Evolutionary conservation across 23 tunicate species (phyloP).

Genomic region (Botrylloides violaceus): DNA sequence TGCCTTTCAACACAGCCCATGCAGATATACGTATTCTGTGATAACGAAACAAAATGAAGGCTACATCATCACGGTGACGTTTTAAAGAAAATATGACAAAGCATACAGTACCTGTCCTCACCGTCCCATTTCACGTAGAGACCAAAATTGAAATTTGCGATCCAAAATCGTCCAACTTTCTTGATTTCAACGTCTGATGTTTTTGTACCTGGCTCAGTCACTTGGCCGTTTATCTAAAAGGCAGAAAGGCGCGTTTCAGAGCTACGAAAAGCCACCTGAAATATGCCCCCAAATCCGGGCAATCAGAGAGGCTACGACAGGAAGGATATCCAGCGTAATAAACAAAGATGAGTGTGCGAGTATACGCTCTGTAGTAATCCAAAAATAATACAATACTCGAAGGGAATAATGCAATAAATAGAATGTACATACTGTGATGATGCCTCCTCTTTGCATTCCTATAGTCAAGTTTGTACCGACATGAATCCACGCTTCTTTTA

Average conservation of each 20-base stretch:
- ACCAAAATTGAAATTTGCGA: conserved; percentile 54
- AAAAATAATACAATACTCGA: no score
- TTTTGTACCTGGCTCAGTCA: conserved; percentile 37
- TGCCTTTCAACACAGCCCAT: conserved; percentile 33
- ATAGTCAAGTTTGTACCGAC: conserved; percentile 24
- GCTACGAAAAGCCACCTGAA: no score
- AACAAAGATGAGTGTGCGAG: no score
- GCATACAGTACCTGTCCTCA: conserved; percentile 43
- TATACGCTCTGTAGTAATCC: no score
- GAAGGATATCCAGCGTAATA: no score
- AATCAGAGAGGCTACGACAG: no score
- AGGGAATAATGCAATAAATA: background rate
- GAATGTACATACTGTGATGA: conserved; percentile 29
- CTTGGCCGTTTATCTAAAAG: conserved; percentile 50
- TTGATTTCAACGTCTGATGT: conserved; percentile 30
- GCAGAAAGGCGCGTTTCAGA: no score
- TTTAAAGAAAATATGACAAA: background rate
- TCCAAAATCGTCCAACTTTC: conserved; percentile 21
- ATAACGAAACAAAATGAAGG: background rate
- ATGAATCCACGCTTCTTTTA: conserved; percentile 33
- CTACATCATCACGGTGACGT: background rate
- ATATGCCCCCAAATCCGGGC: no score
- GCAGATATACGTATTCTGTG: conserved; percentile 46
- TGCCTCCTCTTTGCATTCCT: conserved; percentile 31
- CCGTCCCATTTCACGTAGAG: conserved; percentile 75